These are phyloP conservation scores for Cydia strobilella DNA, from an alignment of 1,140 invertebrate species.

Conservation along the genomic window DNA sequence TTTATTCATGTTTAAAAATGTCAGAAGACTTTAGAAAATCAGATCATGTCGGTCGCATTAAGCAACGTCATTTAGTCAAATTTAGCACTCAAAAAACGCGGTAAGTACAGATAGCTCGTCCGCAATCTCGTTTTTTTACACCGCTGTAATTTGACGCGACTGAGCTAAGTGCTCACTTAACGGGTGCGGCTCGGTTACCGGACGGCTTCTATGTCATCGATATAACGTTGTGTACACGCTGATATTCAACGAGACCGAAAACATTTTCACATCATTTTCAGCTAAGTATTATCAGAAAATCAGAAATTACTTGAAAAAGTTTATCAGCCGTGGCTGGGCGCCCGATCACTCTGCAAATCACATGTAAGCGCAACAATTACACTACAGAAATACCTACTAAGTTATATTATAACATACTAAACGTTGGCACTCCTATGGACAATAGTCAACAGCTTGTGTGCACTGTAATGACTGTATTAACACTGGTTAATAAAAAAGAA, in stretches of 20 bases:
- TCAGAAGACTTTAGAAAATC: neutral
- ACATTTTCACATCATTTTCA: neutral
- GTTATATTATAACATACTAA: too few relatives aligned
- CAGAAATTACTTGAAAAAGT: neutral
- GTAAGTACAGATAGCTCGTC: neutral
- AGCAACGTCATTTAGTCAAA: conserved; percentile 8
- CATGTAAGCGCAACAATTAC: too few relatives aligned
- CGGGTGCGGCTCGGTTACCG: conserved; percentile 30
- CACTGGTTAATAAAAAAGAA: too few relatives aligned
- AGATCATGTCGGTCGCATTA: neutral
- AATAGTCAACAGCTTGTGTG: too few relatives aligned
- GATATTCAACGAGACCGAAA: neutral
- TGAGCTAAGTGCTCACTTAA: conserved; percentile 30
- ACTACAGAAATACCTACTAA: too few relatives aligned
- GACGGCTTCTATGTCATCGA: conserved; percentile 18
- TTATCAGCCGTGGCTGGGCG: too few relatives aligned
- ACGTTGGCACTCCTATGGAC: too few relatives aligned
- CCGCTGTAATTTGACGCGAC: conserved; percentile 23
- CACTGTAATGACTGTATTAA: too few relatives aligned
- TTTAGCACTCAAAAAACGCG: neutral
- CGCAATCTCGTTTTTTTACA: conserved; percentile 14
- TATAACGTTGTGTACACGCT: conserved; percentile 19
- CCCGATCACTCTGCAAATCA: neutral
- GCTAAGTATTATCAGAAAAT: neutral
- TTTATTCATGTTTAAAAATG: neutral